Conservation (phyloP, 2,888 invertebrate species). For the Nomada ruficornis region DNA sequence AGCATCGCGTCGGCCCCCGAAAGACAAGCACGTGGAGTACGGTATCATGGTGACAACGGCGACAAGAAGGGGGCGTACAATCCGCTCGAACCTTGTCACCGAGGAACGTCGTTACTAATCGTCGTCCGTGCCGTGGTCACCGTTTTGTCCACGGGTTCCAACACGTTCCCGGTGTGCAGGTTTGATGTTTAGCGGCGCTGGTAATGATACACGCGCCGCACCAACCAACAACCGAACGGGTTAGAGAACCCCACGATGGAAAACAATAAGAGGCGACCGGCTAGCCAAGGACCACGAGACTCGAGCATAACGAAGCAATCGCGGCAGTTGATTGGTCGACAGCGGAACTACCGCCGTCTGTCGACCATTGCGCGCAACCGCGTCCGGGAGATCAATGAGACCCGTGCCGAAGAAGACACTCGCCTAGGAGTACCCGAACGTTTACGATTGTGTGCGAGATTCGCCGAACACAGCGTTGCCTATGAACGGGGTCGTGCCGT, state of each 20-base stretch:
- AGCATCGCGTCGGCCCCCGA: slow-evolving; percentile 72
- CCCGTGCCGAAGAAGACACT: slow-evolving; percentile 40
- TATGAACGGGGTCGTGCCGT: slow-evolving; percentile 42
- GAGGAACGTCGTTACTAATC: slow-evolving; percentile 40
- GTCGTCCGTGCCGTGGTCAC: slow-evolving; percentile 18
- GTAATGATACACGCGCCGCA: slow-evolving; percentile 24
- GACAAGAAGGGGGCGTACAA: slow-evolving; percentile 57
- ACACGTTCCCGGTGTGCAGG: slow-evolving; percentile 3
- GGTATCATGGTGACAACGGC: slow-evolving; percentile 74
- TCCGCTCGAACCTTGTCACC: slow-evolving; percentile 45
- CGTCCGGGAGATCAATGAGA: slow-evolving; percentile 62
- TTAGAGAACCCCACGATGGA: slow-evolving; percentile 51
- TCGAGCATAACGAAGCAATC: slow-evolving; percentile 49
- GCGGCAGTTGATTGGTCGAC: slow-evolving; percentile 53
- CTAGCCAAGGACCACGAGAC: slow-evolving; percentile 61
- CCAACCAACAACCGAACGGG: slow-evolving; percentile 41
- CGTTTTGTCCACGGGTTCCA: slow-evolving; percentile 11
- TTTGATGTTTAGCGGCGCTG: slow-evolving; percentile 26
- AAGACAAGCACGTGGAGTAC: slow-evolving; percentile 78
- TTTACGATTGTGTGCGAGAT: slow-evolving; percentile 46
- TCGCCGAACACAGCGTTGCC: slow-evolving; percentile 39
- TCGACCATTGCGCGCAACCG: slow-evolving; percentile 60
- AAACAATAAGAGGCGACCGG: slow-evolving; percentile 61
- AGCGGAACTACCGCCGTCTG: slow-evolving; percentile 46
- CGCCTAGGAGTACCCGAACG: slow-evolving; percentile 45